Conservation (phyloP, 30 jellyfish, hydroid and myxozoan species). For the Turritopsis rubra region DNA sequence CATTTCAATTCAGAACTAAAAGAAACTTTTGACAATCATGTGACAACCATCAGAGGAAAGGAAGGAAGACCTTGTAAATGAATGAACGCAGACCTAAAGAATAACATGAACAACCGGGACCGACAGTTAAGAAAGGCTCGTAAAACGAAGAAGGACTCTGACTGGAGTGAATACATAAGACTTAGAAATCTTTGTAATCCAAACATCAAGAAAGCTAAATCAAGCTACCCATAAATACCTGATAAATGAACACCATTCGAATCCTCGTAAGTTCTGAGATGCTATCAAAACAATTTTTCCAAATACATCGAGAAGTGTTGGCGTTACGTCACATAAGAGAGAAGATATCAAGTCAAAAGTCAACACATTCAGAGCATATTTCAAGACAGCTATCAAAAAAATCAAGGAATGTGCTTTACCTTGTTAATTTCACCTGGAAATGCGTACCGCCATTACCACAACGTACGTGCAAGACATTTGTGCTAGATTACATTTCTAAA, state of each 20-base stretch:
- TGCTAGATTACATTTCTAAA: background rate
- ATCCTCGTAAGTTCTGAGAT: slow-evolving; percentile 6
- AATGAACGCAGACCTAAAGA: slow-evolving; percentile 3
- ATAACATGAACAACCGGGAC: slow-evolving; percentile 24
- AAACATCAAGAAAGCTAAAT: background rate
- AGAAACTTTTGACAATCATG: background rate
- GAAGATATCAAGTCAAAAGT: background rate
- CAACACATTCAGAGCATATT: background rate
- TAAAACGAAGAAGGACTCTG: too few species aligned
- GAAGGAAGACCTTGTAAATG: slow-evolving; percentile 17
- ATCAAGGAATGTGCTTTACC: slow-evolving; percentile 14
- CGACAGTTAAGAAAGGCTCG: slow-evolving; percentile 15
- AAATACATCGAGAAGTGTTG: background rate
- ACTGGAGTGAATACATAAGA: background rate
- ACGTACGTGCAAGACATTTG: slow-evolving; percentile 6
- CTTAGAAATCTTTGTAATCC: background rate
- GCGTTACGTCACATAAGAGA: background rate
- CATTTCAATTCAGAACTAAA: background rate
- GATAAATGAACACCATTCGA: background rate
- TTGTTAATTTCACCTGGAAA: background rate
- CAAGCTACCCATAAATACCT: background rate
- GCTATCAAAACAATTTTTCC: slow-evolving; percentile 7
- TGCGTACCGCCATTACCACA: slow-evolving; percentile 18
- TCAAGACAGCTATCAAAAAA: background rate
- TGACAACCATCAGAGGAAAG: background rate